These are phyloP conservation scores for Athene noctua DNA, from an alignment of 2,113 vertebrate genomes.

Conservation along the genomic window DNA sequence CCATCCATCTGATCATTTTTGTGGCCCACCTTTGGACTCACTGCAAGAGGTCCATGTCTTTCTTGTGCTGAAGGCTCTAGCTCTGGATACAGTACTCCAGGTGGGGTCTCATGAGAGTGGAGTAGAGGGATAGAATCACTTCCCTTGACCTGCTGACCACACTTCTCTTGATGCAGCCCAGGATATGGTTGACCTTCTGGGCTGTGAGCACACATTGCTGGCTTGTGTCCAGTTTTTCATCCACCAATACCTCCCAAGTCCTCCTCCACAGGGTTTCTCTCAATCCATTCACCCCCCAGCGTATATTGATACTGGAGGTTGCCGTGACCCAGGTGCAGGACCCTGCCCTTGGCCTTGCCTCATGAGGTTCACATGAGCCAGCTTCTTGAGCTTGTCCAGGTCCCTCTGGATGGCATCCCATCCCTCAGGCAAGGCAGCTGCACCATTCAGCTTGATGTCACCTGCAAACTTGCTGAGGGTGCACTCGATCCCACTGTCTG, in stretches of 20 bases:
- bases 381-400: neutral
- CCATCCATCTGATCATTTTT: neutral
- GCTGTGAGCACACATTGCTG: neutral
- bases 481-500: neutral
- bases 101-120: neutral
- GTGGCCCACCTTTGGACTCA: neutral
- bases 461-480: neutral
- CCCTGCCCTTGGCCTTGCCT: neutral
- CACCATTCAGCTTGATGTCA: neutral
- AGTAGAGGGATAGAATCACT: neutral
- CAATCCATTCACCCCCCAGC: neutral
- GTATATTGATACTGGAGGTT: neutral
- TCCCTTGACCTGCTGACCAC: neutral
- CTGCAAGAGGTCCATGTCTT: neutral
- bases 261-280: neutral
- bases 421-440: accelerated
- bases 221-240: neutral
- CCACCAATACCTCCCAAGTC: too few relatives aligned
- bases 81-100: neutral
- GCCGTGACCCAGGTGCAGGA: too few relatives aligned
- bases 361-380: neutral
- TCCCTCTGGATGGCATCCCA: neutral
- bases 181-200: neutral
- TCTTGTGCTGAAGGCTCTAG: neutral
- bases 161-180: neutral